phyloP scores from a whole-genome alignment of 2,888 invertebrate species.

The Chrysolina americana region DNA sequence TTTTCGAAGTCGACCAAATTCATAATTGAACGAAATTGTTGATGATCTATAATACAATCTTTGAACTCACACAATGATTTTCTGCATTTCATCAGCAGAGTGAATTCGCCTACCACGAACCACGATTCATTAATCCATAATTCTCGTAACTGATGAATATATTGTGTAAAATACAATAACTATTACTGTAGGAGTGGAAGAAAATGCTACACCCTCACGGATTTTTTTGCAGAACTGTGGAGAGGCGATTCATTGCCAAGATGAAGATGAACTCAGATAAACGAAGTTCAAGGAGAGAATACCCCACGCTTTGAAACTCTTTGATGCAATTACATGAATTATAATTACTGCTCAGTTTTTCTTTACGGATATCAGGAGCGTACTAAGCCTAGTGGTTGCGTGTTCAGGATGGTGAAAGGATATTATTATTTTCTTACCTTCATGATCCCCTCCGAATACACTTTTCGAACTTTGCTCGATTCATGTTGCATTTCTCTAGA shows the following conservation, averaged over 20 bases:
- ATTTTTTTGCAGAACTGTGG: slow-evolving; percentile 31
- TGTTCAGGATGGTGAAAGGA: background rate
- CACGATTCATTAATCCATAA: background rate
- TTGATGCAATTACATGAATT: slow-evolving; percentile 57
- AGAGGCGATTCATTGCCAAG: slow-evolving; percentile 39
- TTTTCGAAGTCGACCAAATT: too few species aligned
- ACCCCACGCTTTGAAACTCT: slow-evolving; percentile 56
- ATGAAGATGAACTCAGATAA: slow-evolving; percentile 55
- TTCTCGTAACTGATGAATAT: slow-evolving; percentile 3
- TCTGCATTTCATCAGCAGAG: background rate
- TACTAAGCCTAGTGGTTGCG: background rate
- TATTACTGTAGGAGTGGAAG: slow-evolving; percentile 37
- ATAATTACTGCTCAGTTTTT: slow-evolving; percentile 54
- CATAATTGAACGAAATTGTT: background rate
- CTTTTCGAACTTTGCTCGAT: too few species aligned
- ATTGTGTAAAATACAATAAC: slow-evolving; percentile 18
- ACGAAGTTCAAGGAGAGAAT: slow-evolving; percentile 55
- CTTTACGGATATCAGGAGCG: slow-evolving; percentile 32
- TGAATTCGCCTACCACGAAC: background rate
- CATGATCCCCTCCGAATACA: too few species aligned
- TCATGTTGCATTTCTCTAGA: too few species aligned
- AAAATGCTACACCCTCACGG: slow-evolving; percentile 39
- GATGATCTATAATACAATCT: too few species aligned
- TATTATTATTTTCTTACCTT: too few species aligned
- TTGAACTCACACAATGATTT: background rate